phyloP scores from a whole-genome alignment of 2,113 vertebrate species.

The Paracanthobrama guichenoti region DNA sequence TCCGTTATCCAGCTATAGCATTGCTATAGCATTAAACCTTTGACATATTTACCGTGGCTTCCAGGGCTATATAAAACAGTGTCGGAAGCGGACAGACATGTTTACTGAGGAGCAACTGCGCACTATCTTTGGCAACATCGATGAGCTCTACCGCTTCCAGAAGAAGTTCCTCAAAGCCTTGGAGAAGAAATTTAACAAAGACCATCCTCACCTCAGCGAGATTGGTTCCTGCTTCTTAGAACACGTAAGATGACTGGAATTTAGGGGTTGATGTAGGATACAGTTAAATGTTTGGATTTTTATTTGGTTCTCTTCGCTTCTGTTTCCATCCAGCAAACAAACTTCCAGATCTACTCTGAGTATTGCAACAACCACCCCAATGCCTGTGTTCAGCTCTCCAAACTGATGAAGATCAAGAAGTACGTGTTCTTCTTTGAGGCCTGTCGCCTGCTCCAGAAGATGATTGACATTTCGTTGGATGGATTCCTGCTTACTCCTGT shows the following conservation, averaged over 20 bases:
- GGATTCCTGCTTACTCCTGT: slow-evolving; percentile 94
- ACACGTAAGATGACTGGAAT: slow-evolving; percentile 78
- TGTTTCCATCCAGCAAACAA: slow-evolving; percentile 82
- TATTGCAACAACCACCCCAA: slow-evolving; percentile 99
- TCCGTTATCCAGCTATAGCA: neutral
- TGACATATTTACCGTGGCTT: slow-evolving; percentile 1
- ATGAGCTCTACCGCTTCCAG: slow-evolving; percentile 95
- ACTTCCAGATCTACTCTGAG: slow-evolving; percentile 98
- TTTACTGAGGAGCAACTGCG: slow-evolving; percentile 91
- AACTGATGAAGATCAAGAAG: slow-evolving; percentile 90
- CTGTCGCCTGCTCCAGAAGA: slow-evolving; percentile 92
- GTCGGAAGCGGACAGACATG: slow-evolving; percentile 91
- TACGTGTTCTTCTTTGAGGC: slow-evolving; percentile 97
- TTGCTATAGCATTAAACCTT: neutral
- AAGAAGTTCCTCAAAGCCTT: slow-evolving; percentile 89
- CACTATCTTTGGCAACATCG: slow-evolving; percentile 92
- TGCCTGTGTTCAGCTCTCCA: slow-evolving; percentile 89
- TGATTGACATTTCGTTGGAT: slow-evolving; percentile 95
- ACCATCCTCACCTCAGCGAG: slow-evolving; percentile 89
- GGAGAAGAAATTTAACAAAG: slow-evolving; percentile 91
- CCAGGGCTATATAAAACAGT: slow-evolving; percentile 95
- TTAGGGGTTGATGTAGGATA: neutral
- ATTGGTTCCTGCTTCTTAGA: slow-evolving; percentile 95
- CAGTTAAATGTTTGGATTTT: neutral
- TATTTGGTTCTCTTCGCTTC: neutral